Evolutionary conservation across 2,888 invertebrate species (phyloP), one percentile per base, ranked within the genome.

Genomic region (Amphipoea oculea): DNA sequence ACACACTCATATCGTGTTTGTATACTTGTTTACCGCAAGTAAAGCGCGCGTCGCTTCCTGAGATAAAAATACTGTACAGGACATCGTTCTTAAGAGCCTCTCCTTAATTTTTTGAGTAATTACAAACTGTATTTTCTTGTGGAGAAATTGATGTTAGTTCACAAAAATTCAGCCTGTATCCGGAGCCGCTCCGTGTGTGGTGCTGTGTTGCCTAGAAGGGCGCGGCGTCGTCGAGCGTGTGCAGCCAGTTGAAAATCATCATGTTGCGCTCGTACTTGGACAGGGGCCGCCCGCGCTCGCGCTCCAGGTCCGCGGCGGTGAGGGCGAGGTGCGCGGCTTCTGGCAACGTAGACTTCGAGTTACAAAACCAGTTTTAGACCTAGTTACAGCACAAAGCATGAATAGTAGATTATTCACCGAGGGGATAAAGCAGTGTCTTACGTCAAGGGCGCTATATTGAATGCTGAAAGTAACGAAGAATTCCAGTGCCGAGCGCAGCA

Each of bases 231-330:
- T 99, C 98, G 40, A 99, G 97, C 2, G 98, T 98, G 93, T 99
- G 99, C 2, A 99, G 97, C 99, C 99, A 99, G 95, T 99, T 99
- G 96, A 99, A 99, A 79, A 99, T 99, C 98, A 99, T 99, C 98
- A 99, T 98, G 94, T 99, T 99, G n/a, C 99, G 95, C 92, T 99
- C 99, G 95, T 98, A 99, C 91, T 98, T 98, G n/a, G 98, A 98
- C 20, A 99, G 97, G 0, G 99, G 98, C 81, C 98, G 98, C 0
- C 99, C 98, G 0, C 98, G 97, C 91, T 99, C 98, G 75, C 98
- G 96, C 90, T 99, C 98, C 57, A 99, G 97, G 91, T 99, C 99
- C 0, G 98, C 97, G 6, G 98, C 98, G 0, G 98, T 98, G 2
- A 99, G 95, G 0, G 95, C 96, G 3, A 98, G 97, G 66, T 95